phyloP scores from a whole-genome alignment of 1,140 invertebrate genomes.

The Orius laevigatus region DNA sequence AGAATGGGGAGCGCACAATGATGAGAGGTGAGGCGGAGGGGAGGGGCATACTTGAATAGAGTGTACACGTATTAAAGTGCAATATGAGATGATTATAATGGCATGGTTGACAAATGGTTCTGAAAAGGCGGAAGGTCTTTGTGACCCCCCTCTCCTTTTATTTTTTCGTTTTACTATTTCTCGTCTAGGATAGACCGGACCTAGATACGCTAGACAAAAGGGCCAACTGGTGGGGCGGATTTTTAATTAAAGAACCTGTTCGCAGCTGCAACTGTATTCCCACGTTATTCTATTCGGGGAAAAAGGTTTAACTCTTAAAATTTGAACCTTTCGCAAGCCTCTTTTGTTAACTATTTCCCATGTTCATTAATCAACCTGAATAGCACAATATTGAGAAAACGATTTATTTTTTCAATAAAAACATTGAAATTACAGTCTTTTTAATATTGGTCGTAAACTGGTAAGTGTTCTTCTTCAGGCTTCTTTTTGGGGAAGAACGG shows the following conservation, averaged over 20 bases:
- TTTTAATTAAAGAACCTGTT: not conserved
- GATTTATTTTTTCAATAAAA: not conserved
- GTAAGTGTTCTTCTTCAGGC: constrained; percentile 22
- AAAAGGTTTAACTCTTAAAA: constrained; percentile 3
- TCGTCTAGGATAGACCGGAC: no score
- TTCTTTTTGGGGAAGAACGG: constrained; percentile 57
- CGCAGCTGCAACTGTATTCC: constrained; percentile 3
- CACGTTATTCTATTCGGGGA: constrained; percentile 1
- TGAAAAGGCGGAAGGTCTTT: no score
- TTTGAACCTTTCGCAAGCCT: not conserved
- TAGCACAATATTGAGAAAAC: not conserved
- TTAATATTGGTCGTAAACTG: not conserved
- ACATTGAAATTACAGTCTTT: not conserved
- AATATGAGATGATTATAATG: no score
- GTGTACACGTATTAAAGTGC: no score
- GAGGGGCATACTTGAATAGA: no score
- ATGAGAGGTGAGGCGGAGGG: no score
- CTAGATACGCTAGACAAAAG: constrained; percentile 1
- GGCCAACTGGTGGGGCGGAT: not conserved
- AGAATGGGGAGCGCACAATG: no score
- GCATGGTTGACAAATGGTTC: no score
- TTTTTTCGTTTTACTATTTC: no score
- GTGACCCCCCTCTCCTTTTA: no score
- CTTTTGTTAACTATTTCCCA: no score
- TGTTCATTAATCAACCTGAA: no score